A percentile compares a stretch with the other conserved stretches of the same genome.
Evolutionary conservation across 2,888 invertebrate species (phyloP).

Genomic region (Azorinus chamasolen): DNA sequence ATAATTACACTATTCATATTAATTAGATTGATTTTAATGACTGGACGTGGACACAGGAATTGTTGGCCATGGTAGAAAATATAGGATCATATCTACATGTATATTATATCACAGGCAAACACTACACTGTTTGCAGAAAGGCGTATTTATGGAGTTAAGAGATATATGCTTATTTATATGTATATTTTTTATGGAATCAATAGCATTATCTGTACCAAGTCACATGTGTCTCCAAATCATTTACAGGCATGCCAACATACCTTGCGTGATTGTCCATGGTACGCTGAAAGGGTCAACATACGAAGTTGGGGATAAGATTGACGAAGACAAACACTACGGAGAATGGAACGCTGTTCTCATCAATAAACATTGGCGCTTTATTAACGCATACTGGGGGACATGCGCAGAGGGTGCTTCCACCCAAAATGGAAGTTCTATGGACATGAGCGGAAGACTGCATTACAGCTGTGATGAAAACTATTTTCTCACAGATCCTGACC

Average conservation of each 20-base stretch:
- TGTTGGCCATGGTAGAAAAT: too few relatives aligned
- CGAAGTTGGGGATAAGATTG: conserved; percentile 76
- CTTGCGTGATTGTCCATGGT: conserved; percentile 81
- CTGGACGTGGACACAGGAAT: too few relatives aligned
- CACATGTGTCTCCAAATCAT: too few relatives aligned
- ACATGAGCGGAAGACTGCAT: conserved; percentile 44
- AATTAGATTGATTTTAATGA: too few relatives aligned
- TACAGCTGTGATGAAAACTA: conserved; percentile 83
- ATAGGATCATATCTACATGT: too few relatives aligned
- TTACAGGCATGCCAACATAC: conserved; percentile 76
- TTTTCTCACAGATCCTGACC: conserved; percentile 82
- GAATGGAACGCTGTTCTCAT: conserved; percentile 84
- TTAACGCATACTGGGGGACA: conserved; percentile 83
- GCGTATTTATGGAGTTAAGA: too few relatives aligned
- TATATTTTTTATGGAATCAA: too few relatives aligned
- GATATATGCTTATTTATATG: too few relatives aligned
- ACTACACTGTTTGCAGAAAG: too few relatives aligned
- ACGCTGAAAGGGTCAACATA: conserved; percentile 82
- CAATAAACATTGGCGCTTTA: conserved; percentile 79
- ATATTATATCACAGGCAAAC: too few relatives aligned
- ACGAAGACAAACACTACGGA: conserved; percentile 77
- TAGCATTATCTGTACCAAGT: too few relatives aligned
- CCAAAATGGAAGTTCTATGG: conserved; percentile 43
- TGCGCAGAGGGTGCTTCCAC: conserved; percentile 72
- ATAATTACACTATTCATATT: too few relatives aligned